Base-by-base conservation (phyloP, 2,113 vertebrate species). In the Caranx melampygus region DNA sequence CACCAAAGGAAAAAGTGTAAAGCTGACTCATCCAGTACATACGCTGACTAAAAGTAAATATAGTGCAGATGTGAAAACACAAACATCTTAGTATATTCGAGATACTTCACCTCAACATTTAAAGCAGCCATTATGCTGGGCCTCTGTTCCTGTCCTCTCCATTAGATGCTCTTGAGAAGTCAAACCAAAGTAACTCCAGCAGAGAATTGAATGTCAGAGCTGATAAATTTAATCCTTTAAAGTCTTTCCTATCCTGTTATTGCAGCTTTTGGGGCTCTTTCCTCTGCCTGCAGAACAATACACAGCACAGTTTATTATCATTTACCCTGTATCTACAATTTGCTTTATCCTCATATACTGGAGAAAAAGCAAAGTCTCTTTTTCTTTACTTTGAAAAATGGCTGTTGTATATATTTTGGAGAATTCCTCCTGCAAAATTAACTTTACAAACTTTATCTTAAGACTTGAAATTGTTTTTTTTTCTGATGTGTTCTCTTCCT, bases 391-490 rank as follows among this genome's bases (percentile, higher is more conserved):
- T 26, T 26, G 26, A 59, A 49, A 49, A 18, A 18, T 59, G 37
- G 40, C 33, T 44, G 10, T 44, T 52, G 5, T 37, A 18, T 13
- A 35, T 20, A 44, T 47, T 42, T 21, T 16, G 14, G 51, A 51
- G n/a, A 20, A 34, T 69, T 13, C 13, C 11, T 35, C 35, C 64
- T 60, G n/a, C 20, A 47, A 61, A 79, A 77, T 18, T 65, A 70
- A 79, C 21, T 81, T 26, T 26, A 4, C 7, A 8, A 34, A 63
- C 61, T 59, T 74, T 13, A 67, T 62, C 57, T 26, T 26, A 26
- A 75, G 78, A 91, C 74, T 75, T 52, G 15, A 84, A 86, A 89
- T 91, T 75, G 75, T 26, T 26, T 26, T 26, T 70, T 69, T 85
- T 65, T 79, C 71, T 58, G 62, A 72, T 49, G 34, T 33, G 14